A percentile compares a stretch with the other conserved stretches of the same genome.
Conservation (phyloP, 2,797 vertebrate genomes). For the Dicrostonyx torquatus region DNA sequence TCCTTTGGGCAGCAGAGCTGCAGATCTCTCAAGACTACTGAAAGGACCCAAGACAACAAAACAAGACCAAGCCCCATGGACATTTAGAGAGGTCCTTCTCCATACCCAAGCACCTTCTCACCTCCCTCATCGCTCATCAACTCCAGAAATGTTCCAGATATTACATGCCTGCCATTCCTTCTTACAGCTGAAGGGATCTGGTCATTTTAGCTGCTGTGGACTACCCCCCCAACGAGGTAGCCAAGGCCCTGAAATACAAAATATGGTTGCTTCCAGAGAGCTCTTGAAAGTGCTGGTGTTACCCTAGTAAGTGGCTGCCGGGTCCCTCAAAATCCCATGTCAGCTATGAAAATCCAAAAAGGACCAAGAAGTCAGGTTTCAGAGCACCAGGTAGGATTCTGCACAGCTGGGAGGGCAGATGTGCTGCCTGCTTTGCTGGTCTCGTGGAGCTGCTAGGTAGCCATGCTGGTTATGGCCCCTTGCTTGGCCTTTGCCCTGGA, state of each 20-base stretch:
- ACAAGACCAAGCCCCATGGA: fast-evolving
- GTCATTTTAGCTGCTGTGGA: neutral
- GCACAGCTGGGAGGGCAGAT: no score
- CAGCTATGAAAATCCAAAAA: neutral
- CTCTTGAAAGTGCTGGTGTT: neutral
- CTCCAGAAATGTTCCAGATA: neutral
- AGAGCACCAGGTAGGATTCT: neutral
- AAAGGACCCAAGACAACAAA: neutral
- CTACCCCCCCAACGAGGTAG: no score
- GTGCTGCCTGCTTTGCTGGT: neutral
- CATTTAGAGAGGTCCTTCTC: neutral
- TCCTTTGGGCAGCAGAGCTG: no score
- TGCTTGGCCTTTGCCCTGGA: neutral
- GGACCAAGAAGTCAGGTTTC: neutral
- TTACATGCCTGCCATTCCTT: neutral
- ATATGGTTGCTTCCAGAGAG: neutral
- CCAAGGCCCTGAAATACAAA: neutral
- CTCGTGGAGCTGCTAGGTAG: neutral
- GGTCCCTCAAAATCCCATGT: neutral
- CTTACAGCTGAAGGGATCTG: neutral
- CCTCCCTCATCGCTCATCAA: neutral
- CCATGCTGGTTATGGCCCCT: fast-evolving
- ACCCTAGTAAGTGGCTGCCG: fast-evolving
- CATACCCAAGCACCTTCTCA: neutral
- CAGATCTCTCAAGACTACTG: no score